A percentile compares a stretch with the other conserved stretches of the same genome.
These are phyloP conservation scores for Spodoptera exigua DNA, from an alignment of 2,888 invertebrate species.

Conservation along the genomic window DNA sequence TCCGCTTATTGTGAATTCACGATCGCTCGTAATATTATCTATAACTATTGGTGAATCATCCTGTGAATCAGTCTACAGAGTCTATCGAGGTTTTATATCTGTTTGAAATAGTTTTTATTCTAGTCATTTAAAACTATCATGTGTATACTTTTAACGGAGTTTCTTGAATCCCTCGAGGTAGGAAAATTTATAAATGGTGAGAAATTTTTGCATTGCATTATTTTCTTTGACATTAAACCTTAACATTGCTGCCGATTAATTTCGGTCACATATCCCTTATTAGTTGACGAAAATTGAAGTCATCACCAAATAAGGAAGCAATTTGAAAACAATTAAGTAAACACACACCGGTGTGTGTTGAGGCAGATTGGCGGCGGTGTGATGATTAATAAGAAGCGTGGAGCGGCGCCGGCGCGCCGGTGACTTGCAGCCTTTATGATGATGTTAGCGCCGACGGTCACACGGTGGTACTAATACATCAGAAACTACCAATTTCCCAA, in stretches of 20 bases:
- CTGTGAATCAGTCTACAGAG: conserved; percentile 20
- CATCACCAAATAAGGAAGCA: conserved; percentile 43
- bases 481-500: too few relatives aligned
- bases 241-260: too few relatives aligned
- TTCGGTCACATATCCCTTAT: too few relatives aligned
- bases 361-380: conserved; percentile 68
- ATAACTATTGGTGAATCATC: conserved; percentile 51
- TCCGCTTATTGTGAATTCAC: conserved; percentile 54
- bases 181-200: too few relatives aligned
- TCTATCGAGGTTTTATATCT: conserved; percentile 24
- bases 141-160: background rate
- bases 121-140: conserved; percentile 1
- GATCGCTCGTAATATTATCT: conserved; percentile 43
- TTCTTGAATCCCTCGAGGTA: too few relatives aligned
- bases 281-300: too few relatives aligned
- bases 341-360: conserved; percentile 52
- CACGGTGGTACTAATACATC: conserved; percentile 54
- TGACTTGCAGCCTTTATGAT: conserved; percentile 80
- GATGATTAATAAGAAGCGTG: conserved; percentile 79
- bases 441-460: conserved; percentile 62
- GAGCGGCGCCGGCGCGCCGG: conserved; percentile 73
- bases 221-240: too few relatives aligned
- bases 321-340: conserved; percentile 62
- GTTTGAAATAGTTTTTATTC: conserved; percentile 17
- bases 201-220: too few relatives aligned